Percentiles rank a stretch among this genome's conserved stretches.
phyloP scores from a whole-genome alignment of 2,113 vertebrate genomes.

The Mobula hypostoma region DNA sequence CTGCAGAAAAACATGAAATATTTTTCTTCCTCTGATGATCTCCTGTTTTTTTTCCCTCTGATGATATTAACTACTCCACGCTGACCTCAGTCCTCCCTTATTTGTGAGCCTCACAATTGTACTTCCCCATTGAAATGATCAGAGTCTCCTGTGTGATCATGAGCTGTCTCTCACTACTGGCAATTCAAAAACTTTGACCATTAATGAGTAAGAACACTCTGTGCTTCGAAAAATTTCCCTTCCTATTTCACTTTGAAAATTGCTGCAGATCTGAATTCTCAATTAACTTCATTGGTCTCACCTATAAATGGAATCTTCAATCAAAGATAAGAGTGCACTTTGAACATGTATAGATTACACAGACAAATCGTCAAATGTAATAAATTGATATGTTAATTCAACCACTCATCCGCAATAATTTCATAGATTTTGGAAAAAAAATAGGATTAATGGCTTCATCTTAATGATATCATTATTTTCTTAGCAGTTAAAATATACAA shows the following conservation, averaged over 20 bases:
- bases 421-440: not conserved
- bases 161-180: not conserved
- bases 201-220: not conserved
- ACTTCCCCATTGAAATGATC: not conserved
- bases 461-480: not conserved
- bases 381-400: not conserved
- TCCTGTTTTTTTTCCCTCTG: too few relatives aligned
- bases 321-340: not conserved
- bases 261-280: not conserved
- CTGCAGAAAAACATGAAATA: too few relatives aligned
- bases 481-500: not conserved
- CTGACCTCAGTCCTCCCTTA: not conserved
- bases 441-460: not conserved
- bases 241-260: not conserved
- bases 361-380: not conserved
- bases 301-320: not conserved
- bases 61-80: not conserved
- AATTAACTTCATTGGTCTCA: not conserved
- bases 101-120: not conserved
- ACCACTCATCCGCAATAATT: not conserved
- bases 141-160: not conserved
- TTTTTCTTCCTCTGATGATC: too few relatives aligned
- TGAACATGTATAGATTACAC: not conserved
- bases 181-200: not conserved
- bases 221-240: not conserved